Evolutionary conservation across 2,797 vertebrate genomes (phyloP), one percentile per base, ranked within the genome.

Genomic region (Mormyrops attenuatus): DNA sequence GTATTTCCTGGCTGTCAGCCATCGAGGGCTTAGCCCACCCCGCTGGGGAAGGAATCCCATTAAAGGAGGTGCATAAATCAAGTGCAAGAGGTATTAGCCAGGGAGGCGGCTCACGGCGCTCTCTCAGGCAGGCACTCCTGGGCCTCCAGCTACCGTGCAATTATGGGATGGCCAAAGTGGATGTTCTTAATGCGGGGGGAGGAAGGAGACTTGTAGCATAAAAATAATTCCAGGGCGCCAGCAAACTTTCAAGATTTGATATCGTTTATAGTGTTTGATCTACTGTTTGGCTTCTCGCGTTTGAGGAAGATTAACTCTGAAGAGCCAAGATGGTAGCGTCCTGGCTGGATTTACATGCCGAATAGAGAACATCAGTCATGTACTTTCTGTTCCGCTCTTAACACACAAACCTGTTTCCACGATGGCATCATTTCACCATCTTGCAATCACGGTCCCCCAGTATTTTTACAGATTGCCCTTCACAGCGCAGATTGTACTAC

Each of bases 31-130:
- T 20, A 38, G 34, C 69, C 30, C 69, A 0, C 69, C 30, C 66
- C 30, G 38, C 41, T 82, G 91, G 84, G 89, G 89, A 85, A 88
- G 20, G 92, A 92, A 91, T 92, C 86, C 87, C 63, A 87, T 91
- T 91, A 55, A 92, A 91, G 89, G 47, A 86, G 52, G 90, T 91
- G 30, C 41, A 44, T 77, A 50, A 52, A 82, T 82, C 77, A 82
- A 82, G 41, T 82, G 77, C 38, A 82, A 8, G 77, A 82, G 73
- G 34, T 80, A n/a, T 82, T 82, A 82, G 41, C 41, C 41, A 11
- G 41, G 6, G 38, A 47, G 77, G 41, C 7, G 13, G 41, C 77
- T 22, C 20, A 1, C 77, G 20, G 77, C 8, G 1, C 41, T 9
- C 73, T 80, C 77, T 47, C 17, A 82, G 20, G 7, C 77, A 47